phyloP scores from a whole-genome alignment of 2,888 invertebrate species.

The Electrophaes corylata region DNA sequence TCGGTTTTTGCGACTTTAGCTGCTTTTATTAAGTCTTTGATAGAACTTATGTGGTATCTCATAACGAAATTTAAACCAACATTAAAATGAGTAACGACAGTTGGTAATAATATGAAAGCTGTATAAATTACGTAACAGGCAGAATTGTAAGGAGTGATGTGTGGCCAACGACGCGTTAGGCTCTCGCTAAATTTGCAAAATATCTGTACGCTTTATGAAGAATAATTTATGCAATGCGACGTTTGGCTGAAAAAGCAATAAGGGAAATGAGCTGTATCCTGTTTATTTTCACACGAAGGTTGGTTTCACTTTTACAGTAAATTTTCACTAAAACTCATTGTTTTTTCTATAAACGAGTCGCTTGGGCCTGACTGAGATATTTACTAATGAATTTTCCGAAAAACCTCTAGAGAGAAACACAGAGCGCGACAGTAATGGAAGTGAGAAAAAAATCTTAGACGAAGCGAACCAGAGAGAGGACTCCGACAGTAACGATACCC shows the following conservation, averaged over 20 bases:
- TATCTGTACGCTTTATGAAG: conserved; percentile 46
- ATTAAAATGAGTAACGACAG: conserved; percentile 49
- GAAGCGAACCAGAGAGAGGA: conserved; percentile 51
- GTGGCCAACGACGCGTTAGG: conserved; percentile 44
- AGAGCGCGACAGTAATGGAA: conserved; percentile 60
- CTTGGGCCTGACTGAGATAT: conserved; percentile 50
- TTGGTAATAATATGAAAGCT: conserved; percentile 45
- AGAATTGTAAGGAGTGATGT: conserved; percentile 51
- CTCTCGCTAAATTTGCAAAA: conserved; percentile 27
- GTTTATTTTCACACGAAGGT: conserved; percentile 19
- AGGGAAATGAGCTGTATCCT: conserved; percentile 39
- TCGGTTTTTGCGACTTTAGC: conserved; percentile 43
- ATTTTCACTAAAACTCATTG: conserved; percentile 39
- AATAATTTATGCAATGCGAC: conserved; percentile 50
- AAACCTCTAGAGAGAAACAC: conserved; percentile 51
- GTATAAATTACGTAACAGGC: conserved; percentile 53
- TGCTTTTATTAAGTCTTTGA: conserved; percentile 47
- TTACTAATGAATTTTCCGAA: conserved; percentile 61
- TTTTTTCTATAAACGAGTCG: conserved; percentile 47
- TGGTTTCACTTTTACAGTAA: conserved; percentile 27
- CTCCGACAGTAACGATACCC: conserved; percentile 50
- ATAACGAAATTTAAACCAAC: conserved; percentile 51
- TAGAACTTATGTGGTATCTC: conserved; percentile 22
- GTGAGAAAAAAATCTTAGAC: conserved; percentile 59
- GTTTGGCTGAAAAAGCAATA: conserved; percentile 45